Evolutionary conservation across 2,888 invertebrate species (phyloP), one percentile per base, ranked within the genome.

Genomic region (Meteorus cinctellus): DNA sequence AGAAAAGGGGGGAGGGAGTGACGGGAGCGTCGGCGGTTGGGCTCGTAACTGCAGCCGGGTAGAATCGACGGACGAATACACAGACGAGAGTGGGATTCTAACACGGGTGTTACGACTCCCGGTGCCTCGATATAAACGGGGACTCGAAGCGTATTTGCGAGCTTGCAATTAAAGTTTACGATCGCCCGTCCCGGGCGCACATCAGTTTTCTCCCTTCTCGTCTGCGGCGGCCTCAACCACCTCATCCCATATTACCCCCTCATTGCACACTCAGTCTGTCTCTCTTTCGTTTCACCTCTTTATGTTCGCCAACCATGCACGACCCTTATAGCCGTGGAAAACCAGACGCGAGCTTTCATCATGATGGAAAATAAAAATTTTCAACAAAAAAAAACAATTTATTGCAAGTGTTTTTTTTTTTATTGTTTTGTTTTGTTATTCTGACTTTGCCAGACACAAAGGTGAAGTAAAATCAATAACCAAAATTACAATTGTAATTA

Each of bases 151-250:
- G 79, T 79, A 81, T 81, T 81, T 79, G 81, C 80, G 80, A 80
- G 78, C 80, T 78, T 84, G 87, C 88, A 88, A 88, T 88, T 88
- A 88, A 88, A 86, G 86, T 88, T 88, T 88, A 88, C 84, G 87
- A 83, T 79, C 83, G 72, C 68, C 70, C 75, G 75, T 75, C 76
- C 74, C 70, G 67, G 75, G 76, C 69, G 67, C 75, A 75, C 72
- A 55, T 19, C 19, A 55, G 55, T 8, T 19, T 10, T 8, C 63
- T 62, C 71, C 59, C 72, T 67, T 67, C 72, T 60, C 72, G 72
- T 72, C 72, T 73, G 72, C 63, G 69, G 69, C 72, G 72, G 34
- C 68, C 51, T 34, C 71, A 36, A 29, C 71, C 60, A 66, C 66
- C 68, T 60, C 31, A 24, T 48, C 41, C 45, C 36, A 48, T 14